Evolutionary conservation across 2,113 vertebrate genomes (phyloP), one percentile per base, ranked within the genome.

Genomic region (Phaethon lepturus): DNA sequence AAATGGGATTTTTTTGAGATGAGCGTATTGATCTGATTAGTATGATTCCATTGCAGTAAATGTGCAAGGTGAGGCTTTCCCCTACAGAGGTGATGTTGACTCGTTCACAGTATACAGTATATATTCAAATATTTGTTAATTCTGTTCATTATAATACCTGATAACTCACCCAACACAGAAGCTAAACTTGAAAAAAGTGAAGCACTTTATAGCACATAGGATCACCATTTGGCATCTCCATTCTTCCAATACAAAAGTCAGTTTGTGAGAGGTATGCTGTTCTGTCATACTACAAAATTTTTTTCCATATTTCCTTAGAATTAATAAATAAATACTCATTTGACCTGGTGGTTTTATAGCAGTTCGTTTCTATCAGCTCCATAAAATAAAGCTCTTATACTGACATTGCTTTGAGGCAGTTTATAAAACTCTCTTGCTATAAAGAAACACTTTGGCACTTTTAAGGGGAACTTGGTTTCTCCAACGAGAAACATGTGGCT

Each of bases 221-320:
- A 66, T 92, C 67, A 23, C 11, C 8, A 3, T 58, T 84, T 56
- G 45, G 3, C 53, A 31, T 18, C 9, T 77, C 10, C 18, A 6
- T 82, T 90, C 23, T 81, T 69, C 40, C 1, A 3, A 20, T 17
- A 26, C 26, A 52, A 33, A 89, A 4, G 1, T 47, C 25, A 50
- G 1, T 13, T 77, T 59, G 3, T n/a, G 23, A 1, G 0, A 87
- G n/a, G 8, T 26, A 17, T 8, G 7, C 19, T 0, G 0, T 63
- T 87, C 11, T 31, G 29, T 71, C 17, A 9, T n/a, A 6, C 9
- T 62, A 15, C 11, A 45, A 0, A 3, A 33, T 64, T 49, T 56
- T 74, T 66, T 50, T 28, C 17, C 22, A 50, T 68, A 55, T 72
- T 94, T 58, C 11, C n/a, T 47, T 71, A 18, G 10, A 55, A 44